Evolutionary conservation across 2,888 invertebrate genomes (phyloP).

Genomic region (Archaeoteleia sp.): DNA sequence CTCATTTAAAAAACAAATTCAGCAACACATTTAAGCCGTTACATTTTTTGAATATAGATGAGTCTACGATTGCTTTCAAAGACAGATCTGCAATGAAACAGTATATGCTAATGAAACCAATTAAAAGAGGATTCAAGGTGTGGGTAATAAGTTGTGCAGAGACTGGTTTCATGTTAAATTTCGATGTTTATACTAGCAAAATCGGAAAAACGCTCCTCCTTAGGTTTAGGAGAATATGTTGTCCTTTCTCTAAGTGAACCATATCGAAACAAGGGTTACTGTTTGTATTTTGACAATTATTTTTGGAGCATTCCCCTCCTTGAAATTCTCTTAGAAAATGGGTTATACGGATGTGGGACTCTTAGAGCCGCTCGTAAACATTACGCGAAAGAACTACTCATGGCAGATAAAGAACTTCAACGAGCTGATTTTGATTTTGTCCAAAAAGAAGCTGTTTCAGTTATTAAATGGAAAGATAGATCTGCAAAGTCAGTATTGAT

Average conservation of each 20-base stretch:
- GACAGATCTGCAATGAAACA: constrained; percentile 27
- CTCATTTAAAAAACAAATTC: constrained; percentile 14
- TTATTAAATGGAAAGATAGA: constrained; percentile 42
- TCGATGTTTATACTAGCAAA: constrained; percentile 29
- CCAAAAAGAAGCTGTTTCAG: constrained; percentile 19
- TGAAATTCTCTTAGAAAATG: constrained; percentile 19
- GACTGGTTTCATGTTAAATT: constrained; percentile 32
- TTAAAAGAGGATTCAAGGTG: constrained; percentile 33
- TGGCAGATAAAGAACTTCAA: not conserved
- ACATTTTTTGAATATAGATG: constrained; percentile 25
- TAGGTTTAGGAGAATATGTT: constrained; percentile 31
- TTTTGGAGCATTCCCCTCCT: constrained; percentile 22
- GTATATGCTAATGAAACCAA: constrained; percentile 34
- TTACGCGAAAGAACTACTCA: constrained; percentile 15
- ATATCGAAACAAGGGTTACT: constrained; percentile 11
- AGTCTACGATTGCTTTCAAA: constrained; percentile 35
- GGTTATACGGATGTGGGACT: constrained; percentile 28
- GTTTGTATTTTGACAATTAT: constrained; percentile 24
- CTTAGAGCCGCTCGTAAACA: constrained; percentile 29
- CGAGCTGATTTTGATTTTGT: constrained; percentile 25
- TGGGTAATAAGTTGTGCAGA: constrained; percentile 29
- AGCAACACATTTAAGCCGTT: constrained; percentile 15
- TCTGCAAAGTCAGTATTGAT: constrained; percentile 28
- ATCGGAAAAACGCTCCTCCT: constrained; percentile 14
- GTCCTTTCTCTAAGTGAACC: constrained; percentile 24